A percentile compares a stretch with the other conserved stretches of the same genome.
Conservation (phyloP, 2,888 invertebrate genomes). For the Coremacera marginata region DNA sequence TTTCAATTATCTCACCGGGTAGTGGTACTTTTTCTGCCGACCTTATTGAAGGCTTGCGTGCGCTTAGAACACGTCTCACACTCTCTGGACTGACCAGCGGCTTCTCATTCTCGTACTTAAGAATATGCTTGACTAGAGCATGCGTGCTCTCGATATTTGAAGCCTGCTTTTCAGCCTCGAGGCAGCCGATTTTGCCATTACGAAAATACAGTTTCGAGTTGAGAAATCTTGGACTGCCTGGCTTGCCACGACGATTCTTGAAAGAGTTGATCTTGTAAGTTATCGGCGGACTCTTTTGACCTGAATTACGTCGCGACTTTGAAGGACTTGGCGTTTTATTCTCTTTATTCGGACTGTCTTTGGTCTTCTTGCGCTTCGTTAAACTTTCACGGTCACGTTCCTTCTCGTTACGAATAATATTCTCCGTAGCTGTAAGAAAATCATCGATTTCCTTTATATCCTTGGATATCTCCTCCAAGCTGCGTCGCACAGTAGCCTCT, state of each 20-base stretch:
- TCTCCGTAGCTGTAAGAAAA: conserved; percentile 67
- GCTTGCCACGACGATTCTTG: conserved; percentile 58
- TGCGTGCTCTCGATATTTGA: conserved; percentile 68
- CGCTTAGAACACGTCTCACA: conserved; percentile 61
- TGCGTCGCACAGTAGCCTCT: conserved; percentile 64
- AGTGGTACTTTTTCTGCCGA: conserved; percentile 33
- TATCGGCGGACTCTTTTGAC: conserved; percentile 49
- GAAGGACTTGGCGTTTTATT: conserved; percentile 58
- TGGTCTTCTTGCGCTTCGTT: conserved; percentile 47
- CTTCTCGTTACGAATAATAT: conserved; percentile 62
- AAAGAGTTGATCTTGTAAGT: conserved; percentile 68
- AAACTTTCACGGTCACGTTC: conserved; percentile 58
- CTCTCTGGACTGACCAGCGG: conserved; percentile 68
- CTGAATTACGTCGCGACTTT: conserved; percentile 52
- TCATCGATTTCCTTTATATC: conserved; percentile 69
- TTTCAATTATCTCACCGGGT: conserved; percentile 30
- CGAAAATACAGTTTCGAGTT: conserved; percentile 67
- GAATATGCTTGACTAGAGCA: conserved; percentile 68
- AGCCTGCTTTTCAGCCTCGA: conserved; percentile 65
- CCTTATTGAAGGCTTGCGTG: conserved; percentile 24
- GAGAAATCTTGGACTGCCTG: conserved; percentile 63
- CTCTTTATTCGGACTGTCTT: conserved; percentile 60
- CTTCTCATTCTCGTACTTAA: conserved; percentile 66
- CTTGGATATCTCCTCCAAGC: conserved; percentile 68
- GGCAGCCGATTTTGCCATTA: conserved; percentile 68